These are phyloP conservation scores for Drosophila barbarae DNA, from an alignment of 2,888 invertebrate genomes.

Conservation along the genomic window DNA sequence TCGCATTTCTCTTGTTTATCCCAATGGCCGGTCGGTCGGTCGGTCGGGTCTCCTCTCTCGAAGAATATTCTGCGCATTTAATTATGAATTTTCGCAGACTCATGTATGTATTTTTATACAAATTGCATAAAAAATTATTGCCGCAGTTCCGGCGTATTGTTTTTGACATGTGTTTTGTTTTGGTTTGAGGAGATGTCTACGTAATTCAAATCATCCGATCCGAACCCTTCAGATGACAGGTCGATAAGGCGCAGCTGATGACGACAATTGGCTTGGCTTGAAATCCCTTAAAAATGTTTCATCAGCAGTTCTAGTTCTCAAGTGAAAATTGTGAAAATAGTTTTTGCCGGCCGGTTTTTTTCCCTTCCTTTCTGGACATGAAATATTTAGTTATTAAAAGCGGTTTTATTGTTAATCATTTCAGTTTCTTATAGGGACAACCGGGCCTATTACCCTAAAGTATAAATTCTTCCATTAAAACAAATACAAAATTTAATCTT, in stretches of 20 bases:
- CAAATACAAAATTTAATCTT: not conserved
- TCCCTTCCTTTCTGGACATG: not conserved
- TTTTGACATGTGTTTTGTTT: slow-evolving; percentile 9
- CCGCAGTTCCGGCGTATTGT: slow-evolving; percentile 21
- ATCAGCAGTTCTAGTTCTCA: slow-evolving; percentile 33
- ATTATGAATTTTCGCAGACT: slow-evolving; percentile 50
- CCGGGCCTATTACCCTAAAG: too few relatives aligned
- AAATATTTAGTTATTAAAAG: not conserved
- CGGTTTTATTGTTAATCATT: too few relatives aligned
- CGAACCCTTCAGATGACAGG: slow-evolving; percentile 15
- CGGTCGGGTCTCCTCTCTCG: slow-evolving; percentile 3
- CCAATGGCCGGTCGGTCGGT: not conserved
- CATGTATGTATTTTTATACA: slow-evolving; percentile 34
- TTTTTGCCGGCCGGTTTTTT: slow-evolving; percentile 25
- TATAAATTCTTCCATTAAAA: not conserved
- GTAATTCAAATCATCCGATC: slow-evolving; percentile 34
- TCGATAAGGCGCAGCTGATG: slow-evolving; percentile 22
- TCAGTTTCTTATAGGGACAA: not conserved
- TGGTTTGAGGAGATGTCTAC: slow-evolving; percentile 1
- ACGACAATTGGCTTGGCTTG: slow-evolving; percentile 24
- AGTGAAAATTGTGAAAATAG: not conserved
- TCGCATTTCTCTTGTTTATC: slow-evolving; percentile 35
- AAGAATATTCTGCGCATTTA: slow-evolving; percentile 59
- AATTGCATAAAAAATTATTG: slow-evolving; percentile 25
- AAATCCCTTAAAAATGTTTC: slow-evolving; percentile 38